phyloP scores from a whole-genome alignment of 92 coral and sea anemone species.

The Nematostella vectensis region DNA sequence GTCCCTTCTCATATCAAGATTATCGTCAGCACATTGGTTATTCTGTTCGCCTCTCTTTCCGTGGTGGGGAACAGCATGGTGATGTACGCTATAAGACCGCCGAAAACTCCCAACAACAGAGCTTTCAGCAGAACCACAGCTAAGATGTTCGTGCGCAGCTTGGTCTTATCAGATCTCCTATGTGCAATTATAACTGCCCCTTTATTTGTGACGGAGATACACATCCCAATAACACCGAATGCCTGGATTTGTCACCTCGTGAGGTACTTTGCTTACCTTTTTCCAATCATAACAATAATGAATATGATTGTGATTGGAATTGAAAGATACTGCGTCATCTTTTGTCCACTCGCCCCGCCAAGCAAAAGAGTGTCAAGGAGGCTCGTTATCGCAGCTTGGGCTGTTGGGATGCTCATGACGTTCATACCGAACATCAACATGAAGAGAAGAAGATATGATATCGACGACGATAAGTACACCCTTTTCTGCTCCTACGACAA shows the following conservation, averaged over 20 bases:
- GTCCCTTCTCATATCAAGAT: too few relatives aligned
- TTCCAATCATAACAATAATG: slow-evolving; percentile 2
- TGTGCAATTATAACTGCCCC: not conserved
- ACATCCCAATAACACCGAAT: too few relatives aligned
- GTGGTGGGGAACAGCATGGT: too few relatives aligned
- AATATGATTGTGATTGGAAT: slow-evolving; percentile 1
- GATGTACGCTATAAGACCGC: too few relatives aligned
- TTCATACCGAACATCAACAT: not conserved
- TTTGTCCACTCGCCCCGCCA: not conserved
- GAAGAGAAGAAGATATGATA: not conserved
- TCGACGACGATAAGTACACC: not conserved
- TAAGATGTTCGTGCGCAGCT: slow-evolving; percentile 1
- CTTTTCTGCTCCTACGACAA: slow-evolving; percentile 2
- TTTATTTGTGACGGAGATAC: slow-evolving; percentile 1
- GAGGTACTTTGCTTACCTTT: too few relatives aligned
- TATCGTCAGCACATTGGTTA: too few relatives aligned
- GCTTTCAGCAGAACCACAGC: slow-evolving; percentile 1
- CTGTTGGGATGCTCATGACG: not conserved
- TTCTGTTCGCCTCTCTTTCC: too few relatives aligned
- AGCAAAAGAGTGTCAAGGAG: not conserved
- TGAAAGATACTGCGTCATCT: not conserved
- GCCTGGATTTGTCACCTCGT: too few relatives aligned
- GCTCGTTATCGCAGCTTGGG: slow-evolving; percentile 1
- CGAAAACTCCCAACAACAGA: too few relatives aligned
- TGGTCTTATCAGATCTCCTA: not conserved